Conservation (phyloP, 1,140 invertebrate species). For the Ericerus pela region DNA sequence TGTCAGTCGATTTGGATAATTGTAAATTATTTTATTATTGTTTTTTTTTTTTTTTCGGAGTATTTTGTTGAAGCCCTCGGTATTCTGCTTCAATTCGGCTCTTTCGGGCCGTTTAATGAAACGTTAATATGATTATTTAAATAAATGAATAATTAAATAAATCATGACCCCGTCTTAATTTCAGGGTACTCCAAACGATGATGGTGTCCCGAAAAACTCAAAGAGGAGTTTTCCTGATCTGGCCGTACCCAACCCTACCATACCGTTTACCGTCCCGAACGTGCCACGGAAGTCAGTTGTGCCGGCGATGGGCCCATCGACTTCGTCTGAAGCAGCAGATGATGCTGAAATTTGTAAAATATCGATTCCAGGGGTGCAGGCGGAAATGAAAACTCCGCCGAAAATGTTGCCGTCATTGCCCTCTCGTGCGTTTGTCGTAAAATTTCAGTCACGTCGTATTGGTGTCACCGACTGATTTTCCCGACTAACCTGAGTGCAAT, state of each 20-base stretch:
- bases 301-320: background rate
- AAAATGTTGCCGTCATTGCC: constrained; percentile 12
- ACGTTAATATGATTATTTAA: too few species aligned
- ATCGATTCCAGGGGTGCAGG: background rate
- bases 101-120: too few species aligned
- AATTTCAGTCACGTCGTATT: too few species aligned
- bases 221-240: constrained; percentile 14
- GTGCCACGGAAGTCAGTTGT: background rate
- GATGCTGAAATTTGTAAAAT: background rate
- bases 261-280: too few species aligned
- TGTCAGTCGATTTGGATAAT: too few species aligned
- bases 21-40: too few species aligned
- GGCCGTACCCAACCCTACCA: background rate
- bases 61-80: too few species aligned
- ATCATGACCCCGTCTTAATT: background rate
- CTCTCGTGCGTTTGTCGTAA: background rate
- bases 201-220: constrained; percentile 1
- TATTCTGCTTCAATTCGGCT: too few species aligned
- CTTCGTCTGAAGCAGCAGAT: background rate
- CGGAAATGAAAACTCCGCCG: constrained; percentile 9
- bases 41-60: too few species aligned
- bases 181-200: background rate
- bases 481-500: too few species aligned
- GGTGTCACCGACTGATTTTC: background rate
- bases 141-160: too few species aligned